Percentiles rank a stretch among this genome's conserved stretches.
Conservation (phyloP, 2,113 vertebrate species). For the Gambusia affinis region DNA sequence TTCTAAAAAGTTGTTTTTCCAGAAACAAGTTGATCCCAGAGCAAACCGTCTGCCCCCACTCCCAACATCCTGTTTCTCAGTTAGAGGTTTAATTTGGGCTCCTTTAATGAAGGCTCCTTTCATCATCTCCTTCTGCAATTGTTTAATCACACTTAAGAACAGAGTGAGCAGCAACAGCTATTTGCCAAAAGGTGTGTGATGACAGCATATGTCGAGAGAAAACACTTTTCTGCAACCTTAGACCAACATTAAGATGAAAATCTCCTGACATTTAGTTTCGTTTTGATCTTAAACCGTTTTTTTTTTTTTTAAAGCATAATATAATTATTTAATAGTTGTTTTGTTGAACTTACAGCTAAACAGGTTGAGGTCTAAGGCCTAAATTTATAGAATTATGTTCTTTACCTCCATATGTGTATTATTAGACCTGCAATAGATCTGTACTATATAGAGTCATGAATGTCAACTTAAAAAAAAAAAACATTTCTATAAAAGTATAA, state of each 20-base stretch:
- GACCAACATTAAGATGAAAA: neutral
- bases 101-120: neutral
- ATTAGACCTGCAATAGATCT: neutral
- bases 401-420: neutral
- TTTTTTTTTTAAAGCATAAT: neutral
- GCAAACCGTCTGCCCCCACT: neutral
- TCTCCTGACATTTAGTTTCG: neutral
- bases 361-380: neutral
- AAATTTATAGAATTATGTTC: neutral
- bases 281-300: too few relatives aligned
- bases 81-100: neutral
- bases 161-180: neutral
- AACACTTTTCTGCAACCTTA: neutral
- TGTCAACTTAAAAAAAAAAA: neutral
- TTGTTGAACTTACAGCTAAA: neutral
- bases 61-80: neutral
- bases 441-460: neutral
- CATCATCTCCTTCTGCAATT: neutral
- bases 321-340: neutral
- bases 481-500: neutral
- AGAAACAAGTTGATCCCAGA: neutral
- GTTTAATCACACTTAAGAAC: neutral
- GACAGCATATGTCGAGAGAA: neutral
- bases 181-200: neutral
- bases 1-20: too few relatives aligned